Evolutionary conservation across 1,140 invertebrate genomes (phyloP), one percentile per base, ranked within the genome.

Genomic region (Bombus waltoni): DNA sequence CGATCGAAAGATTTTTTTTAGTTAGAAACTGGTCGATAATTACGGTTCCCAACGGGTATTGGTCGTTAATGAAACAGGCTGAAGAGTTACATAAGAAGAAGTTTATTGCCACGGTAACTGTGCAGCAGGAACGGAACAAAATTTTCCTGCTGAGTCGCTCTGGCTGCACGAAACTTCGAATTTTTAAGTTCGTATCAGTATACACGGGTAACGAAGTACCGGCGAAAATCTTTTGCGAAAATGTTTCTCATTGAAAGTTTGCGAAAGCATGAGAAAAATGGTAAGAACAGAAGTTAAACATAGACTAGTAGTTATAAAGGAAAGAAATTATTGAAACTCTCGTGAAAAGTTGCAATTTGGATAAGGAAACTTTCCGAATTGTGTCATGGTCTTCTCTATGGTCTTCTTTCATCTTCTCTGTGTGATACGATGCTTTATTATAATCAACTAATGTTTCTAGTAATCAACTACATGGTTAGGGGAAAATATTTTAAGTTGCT

Each of bases 121-220:
- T 38, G 65, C 65, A 74, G 4, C 10, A 28, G 59, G n/a, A 62
- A n/a, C 1, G 28, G 28, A 82, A 68, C 40, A 32, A 35, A 80
- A 83, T 88, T 83, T 88, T 87, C 80, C 66, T 65, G 42, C 57
- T 72, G 85, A 87, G 83, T 88, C 42, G 85, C 18, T 66, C 35
- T 25, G 62, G 59, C 35, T 84, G 66, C 75, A 73, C 35, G 75
- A 65, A 87, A 87, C 85, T 57, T 62, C 22, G 74, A 83, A 88
- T 88, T 87, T 87, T 88, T 88, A 83, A 81, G 71, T 53, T 53
- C 40, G 76, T 76, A 84, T 88, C 86, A 72, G 71, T 81, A 80
- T 84, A 84, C 81, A 73, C 73, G 81, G 38, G 53, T 40, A 84
- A 87, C 77, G 82, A 80, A 83, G 65, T 78, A 53, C 62, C 44